These are phyloP conservation scores for Gastrophysa polygoni DNA, from an alignment of 2,888 invertebrate species.

Conservation along the genomic window DNA sequence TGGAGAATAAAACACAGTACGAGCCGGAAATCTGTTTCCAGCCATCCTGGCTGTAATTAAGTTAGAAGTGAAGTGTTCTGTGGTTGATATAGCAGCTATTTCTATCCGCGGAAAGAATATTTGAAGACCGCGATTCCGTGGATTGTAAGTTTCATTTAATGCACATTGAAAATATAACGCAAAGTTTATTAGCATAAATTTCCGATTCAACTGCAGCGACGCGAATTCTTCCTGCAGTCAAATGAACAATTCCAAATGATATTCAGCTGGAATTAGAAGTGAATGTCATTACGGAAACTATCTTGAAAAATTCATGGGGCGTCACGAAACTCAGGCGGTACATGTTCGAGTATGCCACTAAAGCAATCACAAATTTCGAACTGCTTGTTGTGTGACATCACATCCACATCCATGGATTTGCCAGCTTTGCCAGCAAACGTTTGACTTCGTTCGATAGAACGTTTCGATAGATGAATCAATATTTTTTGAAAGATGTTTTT, in stretches of 20 bases:
- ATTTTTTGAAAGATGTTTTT: no score
- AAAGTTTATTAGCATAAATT: background rate
- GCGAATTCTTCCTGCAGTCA: background rate
- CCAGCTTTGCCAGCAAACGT: no score
- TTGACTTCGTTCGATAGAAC: no score
- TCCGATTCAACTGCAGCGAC: background rate
- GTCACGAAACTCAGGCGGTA: background rate
- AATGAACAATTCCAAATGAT: background rate
- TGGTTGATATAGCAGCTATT: slow-evolving; percentile 8
- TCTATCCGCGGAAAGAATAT: background rate
- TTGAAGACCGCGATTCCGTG: background rate
- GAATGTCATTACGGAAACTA: background rate
- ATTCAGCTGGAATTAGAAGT: background rate
- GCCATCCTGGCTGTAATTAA: slow-evolving; percentile 17
- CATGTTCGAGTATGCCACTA: background rate
- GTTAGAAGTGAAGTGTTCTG: slow-evolving; percentile 14
- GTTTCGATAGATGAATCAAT: no score
- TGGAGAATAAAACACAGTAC: slow-evolving; percentile 1
- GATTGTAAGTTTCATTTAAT: background rate
- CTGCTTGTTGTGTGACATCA: background rate
- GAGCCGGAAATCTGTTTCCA: slow-evolving; percentile 16
- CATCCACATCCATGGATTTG: no score
- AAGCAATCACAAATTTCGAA: background rate
- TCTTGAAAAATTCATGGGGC: background rate
- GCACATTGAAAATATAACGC: background rate